These are phyloP conservation scores for Synanthedon vespiformis DNA, from an alignment of 2,888 invertebrate genomes.

Conservation along the genomic window DNA sequence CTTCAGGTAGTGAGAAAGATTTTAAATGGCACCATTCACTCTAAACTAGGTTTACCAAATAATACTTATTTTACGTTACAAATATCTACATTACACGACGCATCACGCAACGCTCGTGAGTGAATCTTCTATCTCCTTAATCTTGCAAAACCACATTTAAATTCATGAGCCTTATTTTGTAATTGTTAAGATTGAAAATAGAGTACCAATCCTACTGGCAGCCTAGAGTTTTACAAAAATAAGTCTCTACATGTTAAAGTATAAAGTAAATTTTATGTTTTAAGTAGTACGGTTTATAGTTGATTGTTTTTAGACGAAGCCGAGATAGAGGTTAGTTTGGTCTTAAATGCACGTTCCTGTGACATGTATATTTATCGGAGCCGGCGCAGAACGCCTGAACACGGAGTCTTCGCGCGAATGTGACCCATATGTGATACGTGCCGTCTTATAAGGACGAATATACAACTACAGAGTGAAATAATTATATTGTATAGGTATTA, in stretches of 20 bases:
- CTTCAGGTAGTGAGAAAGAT: no score
- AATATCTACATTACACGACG: slow-evolving; percentile 7
- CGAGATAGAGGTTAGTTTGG: slow-evolving; percentile 8
- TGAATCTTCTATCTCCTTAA: slow-evolving; percentile 25
- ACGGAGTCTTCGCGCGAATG: slow-evolving; percentile 54
- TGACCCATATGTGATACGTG: slow-evolving; percentile 46
- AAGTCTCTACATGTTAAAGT: slow-evolving; percentile 3
- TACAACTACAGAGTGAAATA: no score
- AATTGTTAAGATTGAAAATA: not conserved
- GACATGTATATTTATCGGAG: slow-evolving; percentile 59
- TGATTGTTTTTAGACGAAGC: not conserved
- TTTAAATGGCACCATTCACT: no score
- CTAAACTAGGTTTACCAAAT: no score
- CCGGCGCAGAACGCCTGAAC: slow-evolving; percentile 50
- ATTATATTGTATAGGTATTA: no score
- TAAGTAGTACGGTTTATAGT: slow-evolving; percentile 4
- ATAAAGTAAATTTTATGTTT: slow-evolving; percentile 2
- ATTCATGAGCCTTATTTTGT: slow-evolving; percentile 2
- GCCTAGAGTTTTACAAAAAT: no score
- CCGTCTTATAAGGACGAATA: slow-evolving; percentile 22
- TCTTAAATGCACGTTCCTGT: slow-evolving; percentile 32
- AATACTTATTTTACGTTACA: not conserved
- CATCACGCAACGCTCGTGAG: slow-evolving; percentile 35
- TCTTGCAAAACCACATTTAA: slow-evolving; percentile 5
- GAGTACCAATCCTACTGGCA: no score